A percentile compares a stretch with the other conserved stretches of the same genome.
Evolutionary conservation across 2,888 invertebrate genomes (phyloP).

Genomic region (Stratiomys singularior): DNA sequence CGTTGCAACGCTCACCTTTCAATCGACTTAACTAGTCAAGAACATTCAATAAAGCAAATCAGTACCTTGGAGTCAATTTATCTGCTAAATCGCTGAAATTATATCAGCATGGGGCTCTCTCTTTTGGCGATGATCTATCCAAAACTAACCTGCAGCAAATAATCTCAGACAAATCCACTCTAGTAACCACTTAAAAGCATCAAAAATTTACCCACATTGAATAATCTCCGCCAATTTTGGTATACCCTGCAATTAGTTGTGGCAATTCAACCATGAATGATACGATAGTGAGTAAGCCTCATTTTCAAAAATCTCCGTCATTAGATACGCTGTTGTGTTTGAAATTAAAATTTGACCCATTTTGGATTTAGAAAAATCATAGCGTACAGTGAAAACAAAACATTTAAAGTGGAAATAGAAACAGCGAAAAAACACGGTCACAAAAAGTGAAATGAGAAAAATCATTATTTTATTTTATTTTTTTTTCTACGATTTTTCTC

Average conservation of each 20-base stretch:
- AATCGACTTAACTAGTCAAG: too few relatives aligned
- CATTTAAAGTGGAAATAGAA: neutral
- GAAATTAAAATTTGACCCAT: neutral
- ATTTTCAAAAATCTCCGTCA: neutral
- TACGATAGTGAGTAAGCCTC: neutral
- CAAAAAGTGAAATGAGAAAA: neutral
- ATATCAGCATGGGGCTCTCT: too few relatives aligned
- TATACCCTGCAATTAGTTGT: neutral
- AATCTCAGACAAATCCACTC: too few relatives aligned
- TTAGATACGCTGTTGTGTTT: conserved; percentile 11
- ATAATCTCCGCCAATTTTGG: too few relatives aligned
- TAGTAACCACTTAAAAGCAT: neutral
- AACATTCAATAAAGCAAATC: too few relatives aligned
- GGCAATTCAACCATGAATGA: neutral
- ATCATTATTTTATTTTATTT: conserved; percentile 9
- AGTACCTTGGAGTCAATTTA: too few relatives aligned
- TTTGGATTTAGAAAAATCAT: neutral
- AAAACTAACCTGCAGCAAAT: too few relatives aligned
- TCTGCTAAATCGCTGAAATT: too few relatives aligned
- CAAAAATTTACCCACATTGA: neutral
- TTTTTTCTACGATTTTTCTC: neutral
- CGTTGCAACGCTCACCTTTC: too few relatives aligned
- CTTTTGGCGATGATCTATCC: too few relatives aligned
- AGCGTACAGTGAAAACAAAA: conserved; percentile 5
- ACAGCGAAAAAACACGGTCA: conserved; percentile 5